phyloP scores from a whole-genome alignment of 2,113 vertebrate species.

The Echinops telfairi region DNA sequence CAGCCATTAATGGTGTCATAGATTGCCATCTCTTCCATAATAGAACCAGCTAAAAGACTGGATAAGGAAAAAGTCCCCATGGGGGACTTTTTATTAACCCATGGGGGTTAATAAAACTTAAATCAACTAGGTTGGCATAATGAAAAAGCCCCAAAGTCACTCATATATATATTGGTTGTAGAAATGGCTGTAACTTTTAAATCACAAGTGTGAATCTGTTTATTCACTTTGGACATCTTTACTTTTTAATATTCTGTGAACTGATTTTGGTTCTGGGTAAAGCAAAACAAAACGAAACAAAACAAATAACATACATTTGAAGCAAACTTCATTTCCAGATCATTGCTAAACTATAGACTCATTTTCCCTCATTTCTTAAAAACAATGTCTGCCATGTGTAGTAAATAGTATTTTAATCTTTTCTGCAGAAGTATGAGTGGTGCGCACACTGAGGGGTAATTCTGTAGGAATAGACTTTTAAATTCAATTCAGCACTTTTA shows the following conservation, averaged over 20 bases:
- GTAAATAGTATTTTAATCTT: slow-evolving; percentile 81
- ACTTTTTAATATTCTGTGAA: slow-evolving; percentile 35
- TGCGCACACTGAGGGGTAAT: slow-evolving; percentile 75
- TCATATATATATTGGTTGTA: neutral
- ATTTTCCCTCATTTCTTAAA: slow-evolving; percentile 74
- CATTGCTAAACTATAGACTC: slow-evolving; percentile 63
- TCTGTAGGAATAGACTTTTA: slow-evolving; percentile 79
- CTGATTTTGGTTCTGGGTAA: slow-evolving; percentile 55
- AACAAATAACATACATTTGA: neutral
- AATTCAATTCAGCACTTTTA: slow-evolving; percentile 82
- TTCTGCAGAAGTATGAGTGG: slow-evolving; percentile 67
- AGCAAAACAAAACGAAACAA: slow-evolving; percentile 45
- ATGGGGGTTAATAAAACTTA: neutral
- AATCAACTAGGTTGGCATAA: neutral
- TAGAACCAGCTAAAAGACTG: neutral
- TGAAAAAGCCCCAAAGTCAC: slow-evolving; percentile 37
- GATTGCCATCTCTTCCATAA: neutral
- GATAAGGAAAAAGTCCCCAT: neutral
- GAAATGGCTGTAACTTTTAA: slow-evolving; percentile 52
- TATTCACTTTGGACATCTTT: slow-evolving; percentile 46
- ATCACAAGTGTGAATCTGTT: slow-evolving; percentile 25
- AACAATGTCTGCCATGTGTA: slow-evolving; percentile 66
- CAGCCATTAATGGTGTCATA: neutral
- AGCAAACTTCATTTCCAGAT: slow-evolving; percentile 70
- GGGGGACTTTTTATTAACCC: too few species aligned